A percentile compares a stretch with the other conserved stretches of the same genome.
These are phyloP conservation scores for Taeniopygia guttata DNA, from an alignment of 2,797 vertebrate species.

Conservation along the genomic window DNA sequence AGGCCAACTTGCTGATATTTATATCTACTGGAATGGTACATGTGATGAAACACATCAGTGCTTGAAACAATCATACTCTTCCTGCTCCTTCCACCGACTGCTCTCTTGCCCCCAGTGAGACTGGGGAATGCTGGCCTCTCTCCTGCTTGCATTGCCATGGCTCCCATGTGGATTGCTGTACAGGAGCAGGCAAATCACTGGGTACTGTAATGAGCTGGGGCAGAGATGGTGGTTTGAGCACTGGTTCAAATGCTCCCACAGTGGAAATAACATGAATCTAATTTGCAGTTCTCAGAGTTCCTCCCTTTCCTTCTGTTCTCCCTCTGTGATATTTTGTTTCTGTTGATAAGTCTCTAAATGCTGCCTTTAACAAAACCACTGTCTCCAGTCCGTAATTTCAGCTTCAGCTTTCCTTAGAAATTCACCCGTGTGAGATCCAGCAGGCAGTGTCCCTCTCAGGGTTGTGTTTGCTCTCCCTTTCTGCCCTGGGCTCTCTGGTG, in stretches of 20 bases:
- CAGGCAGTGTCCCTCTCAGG: neutral
- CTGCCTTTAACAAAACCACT: conserved; percentile 36
- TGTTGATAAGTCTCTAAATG: conserved; percentile 34
- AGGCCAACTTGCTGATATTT: neutral
- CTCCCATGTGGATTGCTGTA: neutral
- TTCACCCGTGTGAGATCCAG: neutral
- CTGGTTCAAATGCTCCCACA: neutral
- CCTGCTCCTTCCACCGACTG: neutral
- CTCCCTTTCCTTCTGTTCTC: neutral
- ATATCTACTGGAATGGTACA: neutral
- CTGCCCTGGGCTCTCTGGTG: neutral
- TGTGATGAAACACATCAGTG: neutral
- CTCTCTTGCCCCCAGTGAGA: neutral
- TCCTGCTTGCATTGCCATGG: neutral
- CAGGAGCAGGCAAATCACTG: neutral
- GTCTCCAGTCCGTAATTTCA: conserved; percentile 10
- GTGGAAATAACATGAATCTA: neutral
- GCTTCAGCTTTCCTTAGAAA: conserved; percentile 9
- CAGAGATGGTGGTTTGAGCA: conserved; percentile 19
- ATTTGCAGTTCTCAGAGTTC: neutral
- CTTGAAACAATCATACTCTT: neutral
- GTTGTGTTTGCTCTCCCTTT: neutral
- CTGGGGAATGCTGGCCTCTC: neutral
- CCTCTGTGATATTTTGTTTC: neutral
- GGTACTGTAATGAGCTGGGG: neutral